Conservation (phyloP, 2,797 vertebrate species). For the Chiroxiphia lanceolata region DNA sequence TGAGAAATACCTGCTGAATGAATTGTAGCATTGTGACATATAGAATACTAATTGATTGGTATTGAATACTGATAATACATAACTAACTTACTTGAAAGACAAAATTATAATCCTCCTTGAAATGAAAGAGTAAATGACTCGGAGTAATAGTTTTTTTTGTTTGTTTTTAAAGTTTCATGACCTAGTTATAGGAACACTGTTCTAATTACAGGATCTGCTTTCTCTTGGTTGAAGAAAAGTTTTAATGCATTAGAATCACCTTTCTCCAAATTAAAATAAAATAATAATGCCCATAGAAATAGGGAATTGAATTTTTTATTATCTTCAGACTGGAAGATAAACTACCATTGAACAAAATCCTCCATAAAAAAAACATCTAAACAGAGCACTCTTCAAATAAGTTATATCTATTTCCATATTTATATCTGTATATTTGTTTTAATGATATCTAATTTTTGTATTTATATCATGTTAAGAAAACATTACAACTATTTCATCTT, state of each 20-base stretch:
- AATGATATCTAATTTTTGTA: neutral
- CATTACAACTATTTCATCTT: neutral
- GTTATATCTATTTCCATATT: neutral
- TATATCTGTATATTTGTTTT: neutral
- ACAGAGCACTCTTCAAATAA: neutral
- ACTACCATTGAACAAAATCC: neutral
- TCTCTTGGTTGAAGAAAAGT: neutral
- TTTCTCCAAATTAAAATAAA: conserved; percentile 49
- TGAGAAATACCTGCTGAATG: neutral
- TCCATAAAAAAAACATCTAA: neutral
- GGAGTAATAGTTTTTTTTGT: neutral
- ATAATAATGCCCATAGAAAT: neutral
- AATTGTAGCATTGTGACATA: neutral
- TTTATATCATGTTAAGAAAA: neutral
- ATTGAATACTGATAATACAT: neutral
- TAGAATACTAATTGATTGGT: neutral
- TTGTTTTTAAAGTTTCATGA: neutral
- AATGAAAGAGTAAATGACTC: neutral
- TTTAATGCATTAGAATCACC: neutral
- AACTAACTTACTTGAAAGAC: neutral
- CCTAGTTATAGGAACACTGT: neutral
- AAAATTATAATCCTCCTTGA: neutral
- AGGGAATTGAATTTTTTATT: neutral
- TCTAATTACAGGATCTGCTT: neutral
- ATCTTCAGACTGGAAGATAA: conserved; percentile 10